These are phyloP conservation scores for Tyria jacobaeae DNA, from an alignment of 2,888 invertebrate species.

Conservation along the genomic window DNA sequence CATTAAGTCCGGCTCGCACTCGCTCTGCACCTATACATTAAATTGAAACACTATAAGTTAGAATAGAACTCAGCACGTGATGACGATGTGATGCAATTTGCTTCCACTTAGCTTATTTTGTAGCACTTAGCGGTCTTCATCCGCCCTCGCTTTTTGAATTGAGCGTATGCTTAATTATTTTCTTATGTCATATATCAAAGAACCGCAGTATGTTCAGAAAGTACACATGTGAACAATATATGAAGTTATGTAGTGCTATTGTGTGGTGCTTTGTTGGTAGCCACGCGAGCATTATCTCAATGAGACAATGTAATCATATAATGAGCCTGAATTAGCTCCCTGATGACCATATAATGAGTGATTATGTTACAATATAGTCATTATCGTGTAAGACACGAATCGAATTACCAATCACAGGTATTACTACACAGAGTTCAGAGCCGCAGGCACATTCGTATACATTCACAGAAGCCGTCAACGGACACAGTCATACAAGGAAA, in stretches of 20 bases:
- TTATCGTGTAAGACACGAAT: background rate
- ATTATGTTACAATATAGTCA: conserved; percentile 8
- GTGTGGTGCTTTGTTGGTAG: background rate
- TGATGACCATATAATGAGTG: conserved; percentile 22
- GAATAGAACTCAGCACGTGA: background rate
- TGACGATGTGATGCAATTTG: background rate
- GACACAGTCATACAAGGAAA: no score
- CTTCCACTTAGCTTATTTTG: background rate
- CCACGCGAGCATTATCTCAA: conserved; percentile 10
- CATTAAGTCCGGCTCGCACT: background rate
- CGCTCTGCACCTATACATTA: background rate
- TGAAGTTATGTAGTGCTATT: background rate
- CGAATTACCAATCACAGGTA: conserved; percentile 7
- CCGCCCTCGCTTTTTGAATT: background rate
- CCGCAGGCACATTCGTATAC: no score
- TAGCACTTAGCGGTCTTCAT: background rate
- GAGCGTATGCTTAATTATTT: background rate
- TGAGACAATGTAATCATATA: conserved; percentile 12
- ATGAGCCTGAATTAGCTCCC: conserved; percentile 8
- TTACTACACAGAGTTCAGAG: background rate
- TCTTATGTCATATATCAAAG: background rate
- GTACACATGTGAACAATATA: background rate
- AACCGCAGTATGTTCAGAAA: background rate
- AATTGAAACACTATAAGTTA: background rate
- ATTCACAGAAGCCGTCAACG: no score